These are phyloP conservation scores for Crypturellus tataupa DNA, from an alignment of 2,797 vertebrate genomes.

Conservation along the genomic window DNA sequence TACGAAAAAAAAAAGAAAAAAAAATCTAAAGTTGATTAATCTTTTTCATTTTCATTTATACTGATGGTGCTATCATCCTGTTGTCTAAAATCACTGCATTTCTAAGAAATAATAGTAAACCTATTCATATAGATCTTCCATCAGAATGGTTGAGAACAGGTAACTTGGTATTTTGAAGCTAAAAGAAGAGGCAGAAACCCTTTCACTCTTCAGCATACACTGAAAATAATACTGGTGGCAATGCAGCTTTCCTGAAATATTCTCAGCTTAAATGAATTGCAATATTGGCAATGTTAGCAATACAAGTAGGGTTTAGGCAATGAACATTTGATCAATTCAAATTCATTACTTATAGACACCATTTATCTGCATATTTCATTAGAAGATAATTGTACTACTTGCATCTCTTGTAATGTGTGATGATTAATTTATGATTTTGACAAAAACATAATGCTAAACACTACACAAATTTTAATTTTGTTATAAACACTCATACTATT, in stretches of 20 bases:
- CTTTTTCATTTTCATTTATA: background rate
- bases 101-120: background rate
- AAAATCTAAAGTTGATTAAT: background rate
- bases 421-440: background rate
- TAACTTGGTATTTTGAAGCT: background rate
- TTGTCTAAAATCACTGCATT: background rate
- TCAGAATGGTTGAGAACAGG: background rate
- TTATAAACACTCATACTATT: background rate
- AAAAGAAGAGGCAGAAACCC: background rate
- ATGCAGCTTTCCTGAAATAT: constrained; percentile 25
- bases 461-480: background rate
- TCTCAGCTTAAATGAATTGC: constrained; percentile 1
- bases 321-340: constrained; percentile 1
- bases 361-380: background rate
- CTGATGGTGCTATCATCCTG: background rate
- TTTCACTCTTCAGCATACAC: background rate
- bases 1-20: background rate
- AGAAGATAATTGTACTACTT: background rate
- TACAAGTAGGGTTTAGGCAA: constrained; percentile 20
- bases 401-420: background rate
- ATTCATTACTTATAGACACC: background rate
- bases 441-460: background rate
- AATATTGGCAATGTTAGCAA: constrained; percentile 25
- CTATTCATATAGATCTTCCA: background rate
- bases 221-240: background rate